Evolutionary conservation across 2,113 vertebrate species (phyloP).

Genomic region (Cinclus mexicanus): DNA sequence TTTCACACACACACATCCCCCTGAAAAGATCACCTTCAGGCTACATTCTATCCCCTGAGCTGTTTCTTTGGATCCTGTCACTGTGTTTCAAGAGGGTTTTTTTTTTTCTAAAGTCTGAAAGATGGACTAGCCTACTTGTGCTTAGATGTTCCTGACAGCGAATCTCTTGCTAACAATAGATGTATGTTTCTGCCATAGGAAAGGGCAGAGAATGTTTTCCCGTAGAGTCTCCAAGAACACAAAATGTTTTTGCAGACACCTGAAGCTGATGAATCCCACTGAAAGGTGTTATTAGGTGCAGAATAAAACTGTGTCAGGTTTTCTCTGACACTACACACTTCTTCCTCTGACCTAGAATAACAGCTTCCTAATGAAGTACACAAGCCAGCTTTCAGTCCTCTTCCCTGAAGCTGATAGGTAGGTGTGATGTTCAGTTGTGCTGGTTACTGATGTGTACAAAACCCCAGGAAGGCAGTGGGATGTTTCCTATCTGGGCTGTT

Average conservation of each 20-base stretch:
- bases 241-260: not conserved
- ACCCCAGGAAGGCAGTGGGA: not conserved
- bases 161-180: not conserved
- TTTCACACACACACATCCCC: not conserved
- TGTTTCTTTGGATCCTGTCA: not conserved
- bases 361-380: not conserved
- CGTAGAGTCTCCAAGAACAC: not conserved
- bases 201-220: not conserved
- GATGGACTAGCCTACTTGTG: not conserved
- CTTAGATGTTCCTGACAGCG: not conserved
- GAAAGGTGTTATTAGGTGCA: conserved; percentile 12
- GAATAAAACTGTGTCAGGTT: conserved; percentile 11
- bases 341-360: conserved; percentile 29
- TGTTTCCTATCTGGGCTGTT: not conserved
- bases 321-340: not conserved
- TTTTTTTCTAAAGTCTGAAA: not conserved
- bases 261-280: conserved; percentile 22
- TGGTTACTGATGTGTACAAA: not conserved
- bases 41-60: not conserved
- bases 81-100: not conserved
- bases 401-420: not conserved
- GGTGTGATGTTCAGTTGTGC: not conserved
- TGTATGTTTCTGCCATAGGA: not conserved
- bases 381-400: not conserved
- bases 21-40: not conserved